Conservation (phyloP, 2,888 invertebrate genomes). For the Meandrusa payeni region DNA sequence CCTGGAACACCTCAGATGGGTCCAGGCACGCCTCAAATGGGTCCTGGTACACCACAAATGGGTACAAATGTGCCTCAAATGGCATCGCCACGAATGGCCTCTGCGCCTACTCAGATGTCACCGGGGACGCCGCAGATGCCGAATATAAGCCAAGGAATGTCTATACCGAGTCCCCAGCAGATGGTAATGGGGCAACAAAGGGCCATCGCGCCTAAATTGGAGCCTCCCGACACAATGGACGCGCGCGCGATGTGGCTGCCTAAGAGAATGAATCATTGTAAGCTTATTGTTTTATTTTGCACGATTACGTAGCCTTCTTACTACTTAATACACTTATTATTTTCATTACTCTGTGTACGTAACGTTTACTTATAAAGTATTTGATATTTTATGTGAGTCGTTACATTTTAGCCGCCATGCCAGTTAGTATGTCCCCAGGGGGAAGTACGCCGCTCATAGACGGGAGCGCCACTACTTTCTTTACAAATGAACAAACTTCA, state of each 20-base stretch:
- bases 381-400: too few species aligned
- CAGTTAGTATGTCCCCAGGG: slow-evolving; percentile 71
- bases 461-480: slow-evolving; percentile 62
- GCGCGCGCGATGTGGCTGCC: slow-evolving; percentile 83
- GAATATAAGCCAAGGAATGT: slow-evolving; percentile 62
- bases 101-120: slow-evolving; percentile 69
- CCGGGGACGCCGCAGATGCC: slow-evolving; percentile 71
- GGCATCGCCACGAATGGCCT: slow-evolving; percentile 67
- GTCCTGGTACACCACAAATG: slow-evolving; percentile 45
- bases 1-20: slow-evolving; percentile 49
- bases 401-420: slow-evolving; percentile 61
- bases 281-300: slow-evolving; percentile 64
- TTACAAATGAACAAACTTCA: slow-evolving; percentile 62
- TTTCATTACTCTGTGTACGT: background rate
- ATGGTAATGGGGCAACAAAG: slow-evolving; percentile 65
- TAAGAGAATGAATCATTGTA: slow-evolving; percentile 84
- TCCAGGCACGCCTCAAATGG: slow-evolving; percentile 43
- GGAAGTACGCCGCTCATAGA: slow-evolving; percentile 69
- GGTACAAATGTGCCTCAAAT: slow-evolving; percentile 60
- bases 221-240: slow-evolving; percentile 81
- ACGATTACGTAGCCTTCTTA: slow-evolving; percentile 26
- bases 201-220: slow-evolving; percentile 79
- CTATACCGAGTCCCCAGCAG: slow-evolving; percentile 62
- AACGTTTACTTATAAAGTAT: too few species aligned
- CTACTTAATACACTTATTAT: slow-evolving; percentile 16